Evolutionary conservation across 2,888 invertebrate species (phyloP).

Genomic region (Neria commutata): DNA sequence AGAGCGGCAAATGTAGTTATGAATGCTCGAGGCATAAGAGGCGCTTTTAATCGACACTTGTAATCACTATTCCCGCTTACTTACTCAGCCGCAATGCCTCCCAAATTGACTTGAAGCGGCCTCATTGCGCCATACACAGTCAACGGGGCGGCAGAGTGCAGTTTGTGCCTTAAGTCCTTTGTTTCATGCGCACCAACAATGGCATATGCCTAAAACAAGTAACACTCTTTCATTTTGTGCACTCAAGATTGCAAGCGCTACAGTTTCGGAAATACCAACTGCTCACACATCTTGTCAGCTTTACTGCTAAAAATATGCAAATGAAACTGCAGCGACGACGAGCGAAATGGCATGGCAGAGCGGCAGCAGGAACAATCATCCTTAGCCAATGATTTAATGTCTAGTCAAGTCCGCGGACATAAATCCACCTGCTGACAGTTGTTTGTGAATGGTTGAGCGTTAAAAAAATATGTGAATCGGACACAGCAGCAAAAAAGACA

Average conservation of each 20-base stretch:
- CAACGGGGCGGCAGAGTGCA: too few species aligned
- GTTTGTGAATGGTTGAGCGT: constrained; percentile 25
- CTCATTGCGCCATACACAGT: too few species aligned
- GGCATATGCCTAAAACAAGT: not conserved
- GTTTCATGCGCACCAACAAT: constrained; percentile 16
- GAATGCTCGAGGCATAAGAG: not conserved
- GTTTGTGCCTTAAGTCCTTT: constrained; percentile 31
- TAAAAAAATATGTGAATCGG: not conserved
- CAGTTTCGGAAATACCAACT: too few species aligned
- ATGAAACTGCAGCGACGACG: not conserved
- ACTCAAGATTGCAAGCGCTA: too few species aligned
- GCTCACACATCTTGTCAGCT: too few species aligned
- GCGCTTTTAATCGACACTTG: not conserved
- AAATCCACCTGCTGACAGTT: constrained; percentile 59
- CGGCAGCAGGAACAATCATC: constrained; percentile 27
- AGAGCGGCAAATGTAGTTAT: too few species aligned
- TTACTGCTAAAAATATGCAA: too few species aligned
- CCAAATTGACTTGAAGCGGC: too few species aligned
- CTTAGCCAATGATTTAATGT: constrained; percentile 54
- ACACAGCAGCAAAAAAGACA: constrained; percentile 24
- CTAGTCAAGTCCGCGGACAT: constrained; percentile 54
- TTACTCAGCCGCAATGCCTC: too few species aligned
- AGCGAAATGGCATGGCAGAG: constrained; percentile 41
- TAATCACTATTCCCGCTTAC: too few species aligned
- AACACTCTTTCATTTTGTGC: too few species aligned